phyloP scores from a whole-genome alignment of 2,888 invertebrate genomes.

The Volucella inanis region DNA sequence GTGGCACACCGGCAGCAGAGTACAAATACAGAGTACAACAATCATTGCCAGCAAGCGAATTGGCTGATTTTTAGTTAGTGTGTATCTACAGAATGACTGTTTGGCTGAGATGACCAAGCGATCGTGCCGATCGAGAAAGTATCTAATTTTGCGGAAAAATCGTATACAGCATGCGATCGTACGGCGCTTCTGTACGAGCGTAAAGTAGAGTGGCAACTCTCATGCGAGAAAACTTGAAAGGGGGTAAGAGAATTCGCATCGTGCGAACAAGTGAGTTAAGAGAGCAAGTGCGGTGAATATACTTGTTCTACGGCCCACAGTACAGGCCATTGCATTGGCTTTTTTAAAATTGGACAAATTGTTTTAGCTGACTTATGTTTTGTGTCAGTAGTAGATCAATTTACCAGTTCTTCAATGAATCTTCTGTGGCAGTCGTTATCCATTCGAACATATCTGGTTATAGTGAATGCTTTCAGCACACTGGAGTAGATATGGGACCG shows the following conservation, averaged over 20 bases:
- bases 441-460: too few species aligned
- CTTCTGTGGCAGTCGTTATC: too few species aligned
- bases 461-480: too few species aligned
- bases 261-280: slow-evolving; percentile 46
- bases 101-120: slow-evolving; percentile 58
- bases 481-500: too few species aligned
- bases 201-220: slow-evolving; percentile 7
- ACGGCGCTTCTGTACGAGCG: not conserved
- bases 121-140: slow-evolving; percentile 45
- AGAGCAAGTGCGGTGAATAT: slow-evolving; percentile 29
- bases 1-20: slow-evolving; percentile 11
- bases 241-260: slow-evolving; percentile 41
- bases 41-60: slow-evolving; percentile 12
- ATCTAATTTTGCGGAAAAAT: slow-evolving; percentile 49
- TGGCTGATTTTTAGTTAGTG: slow-evolving; percentile 23
- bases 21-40: not conserved
- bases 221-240: slow-evolving; percentile 39
- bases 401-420: too few species aligned
- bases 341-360: not conserved
- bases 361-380: too few species aligned
- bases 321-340: not conserved
- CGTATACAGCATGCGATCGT: not conserved
- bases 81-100: slow-evolving; percentile 62
- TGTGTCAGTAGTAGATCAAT: too few species aligned
- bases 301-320: slow-evolving; percentile 34